These are phyloP conservation scores for Dicranocentrus wangi DNA, from an alignment of 2,888 invertebrate species.

Conservation along the genomic window DNA sequence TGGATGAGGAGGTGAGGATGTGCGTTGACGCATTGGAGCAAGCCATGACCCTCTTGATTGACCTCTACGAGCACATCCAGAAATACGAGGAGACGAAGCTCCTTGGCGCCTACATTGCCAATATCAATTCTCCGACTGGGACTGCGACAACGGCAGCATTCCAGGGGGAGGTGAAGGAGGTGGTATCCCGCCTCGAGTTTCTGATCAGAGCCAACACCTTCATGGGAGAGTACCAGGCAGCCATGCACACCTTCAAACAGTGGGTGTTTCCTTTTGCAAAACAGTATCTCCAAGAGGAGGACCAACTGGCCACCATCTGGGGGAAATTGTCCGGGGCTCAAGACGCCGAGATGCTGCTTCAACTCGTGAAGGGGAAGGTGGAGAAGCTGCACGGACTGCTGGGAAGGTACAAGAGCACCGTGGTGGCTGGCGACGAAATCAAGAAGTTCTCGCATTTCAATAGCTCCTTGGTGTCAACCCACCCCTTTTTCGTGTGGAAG, in stretches of 20 bases:
- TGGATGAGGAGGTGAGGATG: neutral
- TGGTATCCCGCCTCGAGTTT: neutral
- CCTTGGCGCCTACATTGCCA: constrained; percentile 9
- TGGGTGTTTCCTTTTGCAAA: constrained; percentile 52
- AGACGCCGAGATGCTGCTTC: neutral
- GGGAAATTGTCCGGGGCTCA: neutral
- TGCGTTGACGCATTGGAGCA: constrained; percentile 9
- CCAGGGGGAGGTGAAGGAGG: neutral
- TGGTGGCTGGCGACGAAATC: neutral
- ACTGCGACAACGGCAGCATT: neutral
- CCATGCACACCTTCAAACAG: constrained; percentile 31
- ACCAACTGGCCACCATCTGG: neutral
- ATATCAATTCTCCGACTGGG: neutral
- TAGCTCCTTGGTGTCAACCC: neutral
- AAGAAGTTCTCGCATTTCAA: constrained; percentile 6
- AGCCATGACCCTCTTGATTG: neutral
- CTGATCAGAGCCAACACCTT: constrained; percentile 7
- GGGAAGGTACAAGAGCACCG: neutral
- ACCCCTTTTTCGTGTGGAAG: constrained; percentile 56
- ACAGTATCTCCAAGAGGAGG: neutral
- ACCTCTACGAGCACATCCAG: constrained; percentile 18
- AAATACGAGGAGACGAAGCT: constrained; percentile 12
- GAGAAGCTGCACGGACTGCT: neutral
- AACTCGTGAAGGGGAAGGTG: neutral
- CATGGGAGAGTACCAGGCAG: neutral